Base-by-base conservation (phyloP, 2,888 invertebrate species). In the Crioceris asparagi region DNA sequence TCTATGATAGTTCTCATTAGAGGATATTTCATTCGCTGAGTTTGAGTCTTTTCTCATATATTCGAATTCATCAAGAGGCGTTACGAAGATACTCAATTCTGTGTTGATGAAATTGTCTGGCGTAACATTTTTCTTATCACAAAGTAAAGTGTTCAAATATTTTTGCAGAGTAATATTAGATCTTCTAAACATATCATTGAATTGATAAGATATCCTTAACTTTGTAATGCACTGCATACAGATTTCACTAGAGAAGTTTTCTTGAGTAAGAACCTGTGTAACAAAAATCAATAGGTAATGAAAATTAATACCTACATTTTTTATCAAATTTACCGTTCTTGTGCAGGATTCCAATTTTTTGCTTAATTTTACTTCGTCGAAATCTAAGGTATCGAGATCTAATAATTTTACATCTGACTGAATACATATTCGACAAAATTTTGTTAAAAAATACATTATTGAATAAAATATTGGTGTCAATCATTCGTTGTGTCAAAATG, bases 361-460 rank as follows among this genome's bases (percentile, higher is more conserved):
- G 51, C 61, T 59, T 39, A 64, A 56, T 47, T 52, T 60, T 32
- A 64, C 53, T 26, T 51, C 50, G 44, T 64, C 64, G 45, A 53
- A 53, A 46, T 64, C 63, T 23, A 51, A 44, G 12, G 56, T 53
- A 38, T 61, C 53, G 36, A 64, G 53, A 47, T 63, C 60, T 40
- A 56, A 40, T 38, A 64, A 48, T 46, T 56, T 55, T 35, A 51
- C 57, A 36, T 53, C 56, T 18, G 56, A 53, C 46, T 56, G 56
- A 35, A 64, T 52, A 46, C 64, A 64, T 53, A 64, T 59, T 49
- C 62, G 52, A 46, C 64, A 64, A 45, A 64, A 60, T 53, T 63
- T 58, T 40, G 59, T 49, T 45, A 64, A 55, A 56, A 60, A 62
- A 54, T 59, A 62, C 64, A 64, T 63, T 52, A 49, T 55, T 53